These are phyloP conservation scores for Chondrilla cf. caribensis DNA, from an alignment of 37 sponge, comb jelly and placozoan species.

Conservation along the genomic window DNA sequence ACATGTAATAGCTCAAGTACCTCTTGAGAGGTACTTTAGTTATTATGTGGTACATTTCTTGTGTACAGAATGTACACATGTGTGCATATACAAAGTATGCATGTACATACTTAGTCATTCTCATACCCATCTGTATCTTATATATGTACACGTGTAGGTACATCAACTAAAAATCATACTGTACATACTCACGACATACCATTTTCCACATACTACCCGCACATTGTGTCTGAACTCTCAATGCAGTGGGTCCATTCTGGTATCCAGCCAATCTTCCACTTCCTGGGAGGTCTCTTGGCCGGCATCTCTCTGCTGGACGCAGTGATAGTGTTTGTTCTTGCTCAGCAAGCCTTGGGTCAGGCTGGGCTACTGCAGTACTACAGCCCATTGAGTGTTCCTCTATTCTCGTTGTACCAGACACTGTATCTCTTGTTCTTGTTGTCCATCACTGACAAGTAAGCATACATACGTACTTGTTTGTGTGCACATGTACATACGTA, in stretches of 20 bases:
- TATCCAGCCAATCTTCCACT: neutral
- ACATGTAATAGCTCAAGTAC: too few relatives aligned
- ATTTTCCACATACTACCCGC: too few relatives aligned
- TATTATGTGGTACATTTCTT: too few relatives aligned
- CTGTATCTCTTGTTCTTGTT: slow-evolving; percentile 36
- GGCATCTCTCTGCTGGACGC: slow-evolving; percentile 69
- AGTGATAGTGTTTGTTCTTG: slow-evolving; percentile 37
- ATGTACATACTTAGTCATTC: too few relatives aligned
- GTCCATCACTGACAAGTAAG: slow-evolving; percentile 58
- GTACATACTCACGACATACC: too few relatives aligned
- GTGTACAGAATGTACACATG: neutral
- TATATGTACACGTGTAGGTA: too few relatives aligned
- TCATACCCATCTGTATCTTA: too few relatives aligned
- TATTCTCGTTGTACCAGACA: slow-evolving; percentile 48
- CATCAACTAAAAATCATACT: too few relatives aligned
- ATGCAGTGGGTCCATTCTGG: neutral
- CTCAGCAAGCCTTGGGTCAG: slow-evolving; percentile 24
- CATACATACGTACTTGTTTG: slow-evolving; percentile 13
- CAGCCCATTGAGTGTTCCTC: slow-evolving; percentile 41
- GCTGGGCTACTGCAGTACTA: slow-evolving; percentile 54
- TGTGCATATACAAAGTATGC: neutral
- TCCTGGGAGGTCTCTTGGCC: neutral
- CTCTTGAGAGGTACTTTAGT: too few relatives aligned
- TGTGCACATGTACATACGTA: neutral
- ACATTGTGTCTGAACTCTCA: too few relatives aligned